Conservation (phyloP, 64 coral and sea anemone species). For the Dendronephthya gigantea region DNA sequence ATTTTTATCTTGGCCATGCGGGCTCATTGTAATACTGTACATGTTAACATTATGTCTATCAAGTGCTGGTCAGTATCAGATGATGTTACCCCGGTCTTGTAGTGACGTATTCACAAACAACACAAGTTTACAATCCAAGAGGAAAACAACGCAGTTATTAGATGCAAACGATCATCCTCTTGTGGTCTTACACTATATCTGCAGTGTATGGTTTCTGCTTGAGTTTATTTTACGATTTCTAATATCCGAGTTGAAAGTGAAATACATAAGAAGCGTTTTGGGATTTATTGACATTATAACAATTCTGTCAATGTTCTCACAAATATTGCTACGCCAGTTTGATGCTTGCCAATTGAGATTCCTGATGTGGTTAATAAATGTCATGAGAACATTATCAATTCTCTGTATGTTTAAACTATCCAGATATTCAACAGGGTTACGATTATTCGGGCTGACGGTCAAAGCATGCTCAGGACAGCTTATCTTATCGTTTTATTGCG, state of each 20-base stretch:
- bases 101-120: not conserved
- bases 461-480: not conserved
- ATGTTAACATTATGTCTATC: conserved; percentile 10
- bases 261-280: not conserved
- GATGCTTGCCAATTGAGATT: not conserved
- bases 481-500: conserved; percentile 7
- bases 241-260: not conserved
- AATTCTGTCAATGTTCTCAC: not conserved
- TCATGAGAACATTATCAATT: not conserved
- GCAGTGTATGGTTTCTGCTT: not conserved
- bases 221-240: not conserved
- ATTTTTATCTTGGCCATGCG: not conserved
- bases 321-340: not conserved
- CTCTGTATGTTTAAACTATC: conserved; percentile 2
- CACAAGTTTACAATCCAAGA: not conserved
- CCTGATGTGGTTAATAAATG: not conserved
- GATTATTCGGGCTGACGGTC: not conserved
- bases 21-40: not conserved
- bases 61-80: not conserved
- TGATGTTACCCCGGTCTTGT: not conserved
- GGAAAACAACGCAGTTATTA: not conserved
- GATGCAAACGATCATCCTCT: not conserved
- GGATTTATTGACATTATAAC: not conserved
- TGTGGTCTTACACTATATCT: not conserved
- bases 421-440: not conserved